Percentiles rank a stretch among this genome's conserved stretches.
These are phyloP conservation scores for Dermochelys coriacea DNA, from an alignment of 2,797 vertebrate species.

Conservation along the genomic window DNA sequence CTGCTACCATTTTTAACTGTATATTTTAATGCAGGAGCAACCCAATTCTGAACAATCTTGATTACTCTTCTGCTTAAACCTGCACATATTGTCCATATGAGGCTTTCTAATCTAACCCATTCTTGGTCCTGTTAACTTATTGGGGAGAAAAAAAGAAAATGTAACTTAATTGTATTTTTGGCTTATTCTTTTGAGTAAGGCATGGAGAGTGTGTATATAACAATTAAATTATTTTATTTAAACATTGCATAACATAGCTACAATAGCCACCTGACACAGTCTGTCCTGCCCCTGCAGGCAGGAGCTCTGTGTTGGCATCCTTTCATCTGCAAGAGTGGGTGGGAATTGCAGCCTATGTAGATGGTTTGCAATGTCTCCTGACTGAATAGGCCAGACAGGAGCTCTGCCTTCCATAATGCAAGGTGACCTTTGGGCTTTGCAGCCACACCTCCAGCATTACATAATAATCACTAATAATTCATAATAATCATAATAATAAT, in stretches of 20 bases:
- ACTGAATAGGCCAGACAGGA: no score
- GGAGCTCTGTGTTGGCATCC: background rate
- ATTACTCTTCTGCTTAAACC: background rate
- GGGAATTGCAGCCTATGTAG: no score
- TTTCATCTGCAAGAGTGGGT: no score
- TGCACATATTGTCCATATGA: fast-evolving
- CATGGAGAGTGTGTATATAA: background rate
- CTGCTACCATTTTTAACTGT: background rate
- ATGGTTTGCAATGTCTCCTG: no score
- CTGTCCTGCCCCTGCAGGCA: background rate
- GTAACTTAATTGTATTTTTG: background rate
- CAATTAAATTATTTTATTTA: background rate
- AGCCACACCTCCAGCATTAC: background rate
- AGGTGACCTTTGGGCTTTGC: background rate
- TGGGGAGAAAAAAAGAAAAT: background rate
- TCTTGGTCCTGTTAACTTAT: background rate
- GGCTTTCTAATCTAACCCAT: background rate
- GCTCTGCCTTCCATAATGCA: background rate
- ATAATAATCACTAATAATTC: background rate
- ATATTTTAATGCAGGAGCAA: background rate
- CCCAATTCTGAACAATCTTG: background rate
- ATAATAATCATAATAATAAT: no score
- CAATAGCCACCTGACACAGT: background rate
- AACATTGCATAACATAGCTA: background rate
- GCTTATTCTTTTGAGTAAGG: background rate